phyloP scores from a whole-genome alignment of 2,797 vertebrate genomes.

The Hoplostethus mediterraneus region DNA sequence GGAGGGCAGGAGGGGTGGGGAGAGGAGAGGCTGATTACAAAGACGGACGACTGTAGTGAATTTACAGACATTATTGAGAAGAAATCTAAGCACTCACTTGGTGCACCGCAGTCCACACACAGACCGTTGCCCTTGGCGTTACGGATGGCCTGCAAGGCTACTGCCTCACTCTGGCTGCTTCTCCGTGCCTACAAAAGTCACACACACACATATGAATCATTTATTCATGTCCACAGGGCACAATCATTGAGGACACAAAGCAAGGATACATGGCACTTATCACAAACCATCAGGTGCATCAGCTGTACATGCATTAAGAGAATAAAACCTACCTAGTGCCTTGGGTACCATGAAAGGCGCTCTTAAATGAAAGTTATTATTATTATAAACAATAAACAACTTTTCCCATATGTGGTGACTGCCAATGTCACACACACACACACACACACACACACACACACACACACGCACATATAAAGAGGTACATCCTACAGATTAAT shows the following conservation, averaged over 20 bases:
- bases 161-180: slow-evolving; percentile 96
- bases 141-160: slow-evolving; percentile 94
- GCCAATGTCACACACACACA: not conserved
- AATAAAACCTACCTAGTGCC: not conserved
- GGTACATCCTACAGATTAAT: not conserved
- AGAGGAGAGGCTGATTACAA: not conserved
- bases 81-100: slow-evolving; percentile 84
- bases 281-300: not conserved
- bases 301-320: not conserved
- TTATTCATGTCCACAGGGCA: not conserved
- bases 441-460: not conserved
- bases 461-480: not conserved
- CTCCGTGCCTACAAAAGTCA: slow-evolving; percentile 85
- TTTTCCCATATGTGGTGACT: too few species aligned
- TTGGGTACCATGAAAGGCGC: too few species aligned
- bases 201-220: not conserved
- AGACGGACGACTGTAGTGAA: not conserved
- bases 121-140: slow-evolving; percentile 93
- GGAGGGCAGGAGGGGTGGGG: not conserved
- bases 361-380: too few species aligned
- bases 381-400: too few species aligned
- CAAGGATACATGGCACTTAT: too few species aligned
- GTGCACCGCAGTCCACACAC: slow-evolving; percentile 94
- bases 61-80: not conserved
- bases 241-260: not conserved